These are phyloP conservation scores for Paramuricea clavata DNA, from an alignment of 92 coral and sea anemone species.

Conservation along the genomic window DNA sequence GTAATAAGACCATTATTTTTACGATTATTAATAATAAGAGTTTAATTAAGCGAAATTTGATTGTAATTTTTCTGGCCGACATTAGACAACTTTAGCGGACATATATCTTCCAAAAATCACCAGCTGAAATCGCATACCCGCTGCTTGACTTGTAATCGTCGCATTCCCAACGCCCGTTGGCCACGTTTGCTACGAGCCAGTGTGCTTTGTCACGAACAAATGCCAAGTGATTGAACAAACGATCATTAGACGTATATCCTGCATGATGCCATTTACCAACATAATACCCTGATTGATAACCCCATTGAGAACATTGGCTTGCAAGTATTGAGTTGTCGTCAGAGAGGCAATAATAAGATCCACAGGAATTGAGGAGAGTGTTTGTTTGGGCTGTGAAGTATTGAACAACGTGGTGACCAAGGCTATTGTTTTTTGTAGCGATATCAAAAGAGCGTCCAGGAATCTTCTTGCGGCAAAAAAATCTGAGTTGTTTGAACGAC, in stretches of 20 bases:
- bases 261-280: constrained; percentile 77
- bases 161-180: constrained; percentile 26
- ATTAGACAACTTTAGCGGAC: neutral
- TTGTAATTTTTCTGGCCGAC: too few relatives aligned
- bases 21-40: too few relatives aligned
- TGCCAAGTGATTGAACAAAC: constrained; percentile 41
- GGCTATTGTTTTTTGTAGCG: constrained; percentile 62
- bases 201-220: neutral
- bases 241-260: neutral
- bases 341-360: constrained; percentile 74
- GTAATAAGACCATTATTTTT: too few relatives aligned
- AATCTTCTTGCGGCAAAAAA: constrained; percentile 73
- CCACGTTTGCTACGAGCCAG: neutral
- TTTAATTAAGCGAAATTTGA: too few relatives aligned
- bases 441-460: constrained; percentile 82
- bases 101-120: neutral
- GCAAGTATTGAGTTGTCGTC: constrained; percentile 80
- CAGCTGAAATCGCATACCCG: neutral
- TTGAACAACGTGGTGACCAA: constrained; percentile 65
- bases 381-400: constrained; percentile 67
- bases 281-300: constrained; percentile 42
- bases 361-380: constrained; percentile 68
- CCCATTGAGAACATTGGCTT: constrained; percentile 80
- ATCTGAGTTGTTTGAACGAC: constrained; percentile 79
- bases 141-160: neutral